phyloP scores from a whole-genome alignment of 2,888 invertebrate species.

The Agrochola lychnidis region DNA sequence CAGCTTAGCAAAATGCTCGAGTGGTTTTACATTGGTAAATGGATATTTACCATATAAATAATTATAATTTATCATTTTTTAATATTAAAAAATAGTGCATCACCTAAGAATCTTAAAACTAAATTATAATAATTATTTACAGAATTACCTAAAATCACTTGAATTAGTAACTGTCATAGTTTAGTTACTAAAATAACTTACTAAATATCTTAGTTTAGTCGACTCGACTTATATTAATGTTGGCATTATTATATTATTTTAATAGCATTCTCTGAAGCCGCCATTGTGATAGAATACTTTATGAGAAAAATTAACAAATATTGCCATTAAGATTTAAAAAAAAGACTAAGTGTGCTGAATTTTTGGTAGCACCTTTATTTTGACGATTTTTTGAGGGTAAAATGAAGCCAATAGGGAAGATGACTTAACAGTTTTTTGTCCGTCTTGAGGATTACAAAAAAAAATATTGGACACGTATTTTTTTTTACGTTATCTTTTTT shows the following conservation, averaged over 20 bases:
- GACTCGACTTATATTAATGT: conserved; percentile 44
- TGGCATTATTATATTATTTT: conserved; percentile 44
- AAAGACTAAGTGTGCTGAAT: no score
- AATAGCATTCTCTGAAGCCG: conserved; percentile 31
- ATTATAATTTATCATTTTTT: not conserved
- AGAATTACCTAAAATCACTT: conserved; percentile 62
- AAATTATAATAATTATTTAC: conserved; percentile 58
- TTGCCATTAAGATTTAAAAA: not conserved
- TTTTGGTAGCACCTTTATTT: not conserved
- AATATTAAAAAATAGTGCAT: conserved; percentile 35
- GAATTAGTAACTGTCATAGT: conserved; percentile 50
- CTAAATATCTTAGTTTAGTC: conserved; percentile 42
- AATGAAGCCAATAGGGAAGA: no score
- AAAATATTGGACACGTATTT: no score
- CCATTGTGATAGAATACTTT: not conserved
- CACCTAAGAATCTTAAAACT: conserved; percentile 33
- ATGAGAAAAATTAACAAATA: not conserved
- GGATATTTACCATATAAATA: not conserved
- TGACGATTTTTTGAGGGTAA: not conserved
- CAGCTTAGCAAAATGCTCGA: not conserved
- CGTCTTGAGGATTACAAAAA: no score
- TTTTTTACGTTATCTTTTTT: no score
- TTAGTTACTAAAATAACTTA: conserved; percentile 43
- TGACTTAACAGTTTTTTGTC: no score
- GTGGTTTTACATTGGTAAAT: not conserved